Percentiles rank a stretch among this genome's conserved stretches.
Conservation (phyloP, 2,888 invertebrate species). For the Tipula helvola region DNA sequence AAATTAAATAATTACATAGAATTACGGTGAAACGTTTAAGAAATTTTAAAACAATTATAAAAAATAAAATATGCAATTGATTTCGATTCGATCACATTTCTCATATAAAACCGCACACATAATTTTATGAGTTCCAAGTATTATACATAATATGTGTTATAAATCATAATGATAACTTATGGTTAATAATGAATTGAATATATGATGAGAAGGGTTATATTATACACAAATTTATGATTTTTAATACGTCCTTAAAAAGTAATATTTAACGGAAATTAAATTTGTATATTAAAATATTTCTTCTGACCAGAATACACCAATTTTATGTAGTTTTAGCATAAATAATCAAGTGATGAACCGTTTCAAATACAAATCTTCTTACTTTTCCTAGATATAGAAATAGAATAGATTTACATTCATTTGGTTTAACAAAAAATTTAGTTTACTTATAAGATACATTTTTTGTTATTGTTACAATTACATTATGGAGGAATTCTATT, state of each 20-base stretch:
- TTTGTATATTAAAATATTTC: neutral
- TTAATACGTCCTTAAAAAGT: neutral
- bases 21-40: neutral
- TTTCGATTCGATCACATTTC: neutral
- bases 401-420: no score
- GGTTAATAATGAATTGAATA: neutral
- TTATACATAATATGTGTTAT: neutral
- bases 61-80: neutral
- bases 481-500: no score
- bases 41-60: neutral
- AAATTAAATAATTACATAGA: neutral
- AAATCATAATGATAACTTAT: neutral
- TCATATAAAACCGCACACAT: neutral
- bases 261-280: neutral
- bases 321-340: neutral
- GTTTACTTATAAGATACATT: no score
- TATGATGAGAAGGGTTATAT: neutral
- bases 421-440: no score
- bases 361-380: no score
- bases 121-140: neutral
- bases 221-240: neutral
- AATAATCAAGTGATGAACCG: neutral
- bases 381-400: no score
- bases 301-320: neutral
- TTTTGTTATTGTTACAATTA: no score